A percentile compares a stretch with the other conserved stretches of the same genome.
Conservation (phyloP, 2,888 invertebrate genomes). For the Pycnomerus fuliginosus region DNA sequence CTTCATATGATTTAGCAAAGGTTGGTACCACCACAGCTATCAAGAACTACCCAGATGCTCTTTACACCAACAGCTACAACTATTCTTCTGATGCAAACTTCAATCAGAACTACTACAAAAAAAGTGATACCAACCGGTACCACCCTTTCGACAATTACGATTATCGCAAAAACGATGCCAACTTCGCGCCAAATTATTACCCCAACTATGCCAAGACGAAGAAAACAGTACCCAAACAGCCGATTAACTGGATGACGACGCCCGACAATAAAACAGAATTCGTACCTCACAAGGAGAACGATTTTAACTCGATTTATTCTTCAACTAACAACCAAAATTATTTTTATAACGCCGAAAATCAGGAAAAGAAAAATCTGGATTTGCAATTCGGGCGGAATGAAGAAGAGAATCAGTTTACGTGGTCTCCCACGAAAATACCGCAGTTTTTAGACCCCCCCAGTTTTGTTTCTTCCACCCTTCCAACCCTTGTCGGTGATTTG, state of each 20-base stretch:
- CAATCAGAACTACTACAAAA: constrained; percentile 37
- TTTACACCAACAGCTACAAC: constrained; percentile 44
- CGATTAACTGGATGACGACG: constrained; percentile 65
- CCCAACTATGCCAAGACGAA: not conserved
- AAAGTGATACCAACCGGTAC: constrained; percentile 31
- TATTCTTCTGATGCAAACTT: constrained; percentile 35
- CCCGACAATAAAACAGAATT: constrained; percentile 56
- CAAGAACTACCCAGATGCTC: constrained; percentile 41
- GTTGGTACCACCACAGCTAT: constrained; percentile 25
- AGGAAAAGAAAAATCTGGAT: constrained; percentile 37
- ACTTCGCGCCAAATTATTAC: constrained; percentile 11
- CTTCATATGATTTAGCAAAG: too few species aligned
- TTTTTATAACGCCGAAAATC: constrained; percentile 22
- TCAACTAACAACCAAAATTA: constrained; percentile 21
- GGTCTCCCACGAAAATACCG: constrained; percentile 58
- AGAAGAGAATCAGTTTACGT: constrained; percentile 59
- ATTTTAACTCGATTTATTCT: constrained; percentile 35
- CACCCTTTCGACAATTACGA: constrained; percentile 41
- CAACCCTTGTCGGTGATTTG: constrained; percentile 63
- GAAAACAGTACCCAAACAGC: constrained; percentile 29
- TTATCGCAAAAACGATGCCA: constrained; percentile 31
- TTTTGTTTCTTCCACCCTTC: constrained; percentile 57
- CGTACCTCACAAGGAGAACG: constrained; percentile 45
- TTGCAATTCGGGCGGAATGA: constrained; percentile 41
- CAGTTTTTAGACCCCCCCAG: constrained; percentile 49